These are phyloP conservation scores for Onthophagus taurus DNA, from an alignment of 1,140 invertebrate genomes.

Conservation along the genomic window DNA sequence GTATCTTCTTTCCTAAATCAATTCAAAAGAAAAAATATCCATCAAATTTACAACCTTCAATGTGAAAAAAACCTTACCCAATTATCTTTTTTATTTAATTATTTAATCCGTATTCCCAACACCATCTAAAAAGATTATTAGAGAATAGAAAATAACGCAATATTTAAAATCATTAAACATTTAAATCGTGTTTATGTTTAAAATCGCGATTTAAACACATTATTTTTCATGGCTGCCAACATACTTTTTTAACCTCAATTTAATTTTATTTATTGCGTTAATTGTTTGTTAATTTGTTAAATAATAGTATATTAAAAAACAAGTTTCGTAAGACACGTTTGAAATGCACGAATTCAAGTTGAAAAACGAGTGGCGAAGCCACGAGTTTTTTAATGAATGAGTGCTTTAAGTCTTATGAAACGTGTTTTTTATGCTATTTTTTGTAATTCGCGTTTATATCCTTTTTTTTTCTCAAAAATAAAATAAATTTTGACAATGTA, in stretches of 20 bases:
- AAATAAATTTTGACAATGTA: too few species aligned
- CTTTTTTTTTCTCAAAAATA: too few species aligned
- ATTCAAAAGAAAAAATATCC: slow-evolving; percentile 14
- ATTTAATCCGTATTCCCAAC: slow-evolving; percentile 36
- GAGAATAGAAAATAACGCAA: slow-evolving; percentile 2
- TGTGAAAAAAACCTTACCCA: slow-evolving; percentile 11
- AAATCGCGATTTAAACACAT: slow-evolving; percentile 18
- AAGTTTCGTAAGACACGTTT: too few species aligned
- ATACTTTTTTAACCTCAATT: not conserved
- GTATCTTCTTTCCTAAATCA: slow-evolving; percentile 48
- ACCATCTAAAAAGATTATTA: slow-evolving; percentile 28
- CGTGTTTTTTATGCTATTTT: too few species aligned
- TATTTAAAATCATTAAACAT: slow-evolving; percentile 25
- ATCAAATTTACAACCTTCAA: not conserved
- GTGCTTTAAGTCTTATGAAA: too few species aligned
- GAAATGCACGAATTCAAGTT: too few species aligned
- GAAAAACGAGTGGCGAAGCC: too few species aligned
- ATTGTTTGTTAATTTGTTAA: not conserved
- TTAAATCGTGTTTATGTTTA: slow-evolving; percentile 14
- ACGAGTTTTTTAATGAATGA: too few species aligned
- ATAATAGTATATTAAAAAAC: not conserved
- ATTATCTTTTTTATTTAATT: slow-evolving; percentile 21
- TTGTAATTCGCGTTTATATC: too few species aligned
- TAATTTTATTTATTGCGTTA: not conserved
- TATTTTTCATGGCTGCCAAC: slow-evolving; percentile 19